Evolutionary conservation across 2,113 vertebrate species (phyloP).

Genomic region (Nothobranchius kuhntae): DNA sequence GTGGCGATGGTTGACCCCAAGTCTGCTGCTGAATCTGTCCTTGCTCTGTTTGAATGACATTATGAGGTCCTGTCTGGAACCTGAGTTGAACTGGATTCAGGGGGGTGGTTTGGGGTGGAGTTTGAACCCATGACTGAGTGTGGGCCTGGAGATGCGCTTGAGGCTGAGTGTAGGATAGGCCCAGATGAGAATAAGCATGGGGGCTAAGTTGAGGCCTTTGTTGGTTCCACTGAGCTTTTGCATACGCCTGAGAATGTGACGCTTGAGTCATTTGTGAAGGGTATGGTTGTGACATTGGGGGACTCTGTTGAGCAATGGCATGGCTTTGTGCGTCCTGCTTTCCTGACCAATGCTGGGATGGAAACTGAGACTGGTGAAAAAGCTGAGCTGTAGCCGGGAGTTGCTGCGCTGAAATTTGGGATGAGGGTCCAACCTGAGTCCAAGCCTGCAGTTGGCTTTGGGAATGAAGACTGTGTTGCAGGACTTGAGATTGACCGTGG

Average conservation of each 20-base stretch:
- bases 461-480: conserved; percentile 28
- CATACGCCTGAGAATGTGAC: conserved; percentile 23
- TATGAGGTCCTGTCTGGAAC: conserved; percentile 30
- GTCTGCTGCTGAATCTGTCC: conserved; percentile 49
- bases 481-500: conserved; percentile 24
- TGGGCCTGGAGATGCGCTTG: conserved; percentile 34
- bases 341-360: conserved; percentile 52
- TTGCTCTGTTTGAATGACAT: conserved; percentile 42
- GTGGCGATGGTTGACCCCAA: conserved; percentile 33
- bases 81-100: conserved; percentile 34
- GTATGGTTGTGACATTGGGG: conserved; percentile 35
- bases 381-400: conserved; percentile 31
- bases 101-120: conserved; percentile 34
- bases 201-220: conserved; percentile 18
- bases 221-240: conserved; percentile 47
- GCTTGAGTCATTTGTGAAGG: conserved; percentile 37
- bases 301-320: conserved; percentile 38
- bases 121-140: conserved; percentile 39
- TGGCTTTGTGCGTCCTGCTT: conserved; percentile 46
- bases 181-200: conserved; percentile 46
- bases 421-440: conserved; percentile 50
- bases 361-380: conserved; percentile 29
- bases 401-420: conserved; percentile 38
- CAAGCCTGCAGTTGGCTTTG: conserved; percentile 51
- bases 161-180: conserved; percentile 29